Evolutionary conservation across 2,113 vertebrate species (phyloP).

Genomic region (Campylomormyrus numenius): DNA sequence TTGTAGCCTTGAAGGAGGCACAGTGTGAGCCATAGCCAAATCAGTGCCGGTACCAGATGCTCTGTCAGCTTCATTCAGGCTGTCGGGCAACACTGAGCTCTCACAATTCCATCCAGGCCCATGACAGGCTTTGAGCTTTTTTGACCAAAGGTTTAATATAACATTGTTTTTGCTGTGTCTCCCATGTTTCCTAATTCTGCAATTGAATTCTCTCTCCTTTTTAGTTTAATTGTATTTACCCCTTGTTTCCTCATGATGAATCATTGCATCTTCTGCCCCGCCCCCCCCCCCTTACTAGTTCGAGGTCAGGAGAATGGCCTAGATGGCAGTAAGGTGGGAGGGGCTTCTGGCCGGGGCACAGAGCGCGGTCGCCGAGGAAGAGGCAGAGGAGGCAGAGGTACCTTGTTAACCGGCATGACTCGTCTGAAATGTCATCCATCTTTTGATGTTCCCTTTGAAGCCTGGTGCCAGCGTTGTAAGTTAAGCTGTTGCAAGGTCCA

Average conservation of each 20-base stretch:
- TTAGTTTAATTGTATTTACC: background rate
- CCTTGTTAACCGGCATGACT: conserved; percentile 17
- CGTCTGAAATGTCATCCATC: background rate
- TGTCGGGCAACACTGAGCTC: conserved; percentile 10
- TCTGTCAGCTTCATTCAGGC: background rate
- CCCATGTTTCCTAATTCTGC: background rate
- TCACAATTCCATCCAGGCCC: background rate
- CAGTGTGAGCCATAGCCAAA: background rate
- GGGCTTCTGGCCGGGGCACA: conserved; percentile 75
- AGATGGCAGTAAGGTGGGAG: conserved; percentile 75
- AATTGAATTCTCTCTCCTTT: background rate
- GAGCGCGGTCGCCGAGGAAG: conserved; percentile 86
- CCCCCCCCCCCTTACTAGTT: conserved; percentile 53
- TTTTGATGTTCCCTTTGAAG: background rate
- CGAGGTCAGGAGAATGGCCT: conserved; percentile 94
- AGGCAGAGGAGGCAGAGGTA: conserved; percentile 86
- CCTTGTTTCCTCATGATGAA: background rate
- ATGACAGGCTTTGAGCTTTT: background rate
- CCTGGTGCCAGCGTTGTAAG: background rate
- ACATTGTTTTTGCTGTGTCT: background rate
- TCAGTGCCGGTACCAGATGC: conserved; percentile 17
- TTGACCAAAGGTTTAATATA: background rate
- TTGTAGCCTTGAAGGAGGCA: conserved; percentile 9
- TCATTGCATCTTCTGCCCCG: background rate
- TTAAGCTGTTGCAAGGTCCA: background rate